Base-by-base conservation (phyloP, 2,888 invertebrate genomes). In the Thumatha senex region DNA sequence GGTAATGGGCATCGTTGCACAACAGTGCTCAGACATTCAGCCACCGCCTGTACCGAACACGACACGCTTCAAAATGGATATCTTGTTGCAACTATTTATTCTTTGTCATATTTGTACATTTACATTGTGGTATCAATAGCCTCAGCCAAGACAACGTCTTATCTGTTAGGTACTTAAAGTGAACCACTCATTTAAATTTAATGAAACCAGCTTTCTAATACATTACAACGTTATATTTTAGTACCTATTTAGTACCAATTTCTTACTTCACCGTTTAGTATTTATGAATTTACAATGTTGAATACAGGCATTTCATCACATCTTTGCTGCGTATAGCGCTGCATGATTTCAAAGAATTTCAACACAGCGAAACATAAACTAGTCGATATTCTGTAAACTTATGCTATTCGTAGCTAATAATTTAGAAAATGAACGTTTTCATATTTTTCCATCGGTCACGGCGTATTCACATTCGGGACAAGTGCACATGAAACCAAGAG, bases 401-500 rank as follows among this genome's bases (percentile, higher is more conserved):
- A 63, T 71, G 56, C 72, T 76, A 70, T 70, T 33, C 45, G 45
- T 48, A 72, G 64, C 59, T 68, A 74, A 76, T 79, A 79, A 74
- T 79, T 77, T 72, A 79, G 77, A 80, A 80, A 84, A 80, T 78
- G 74, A 80, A 77, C 76, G 84, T 86, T 85, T 86, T 81, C 80
- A 80, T 86, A 84, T 84, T 82, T 88, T 86, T 83, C 79, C 83
- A 82, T 74, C 77, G 78, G 87, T 90, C 88, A 89, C 87, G 88
- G 76, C 63, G 63, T 54, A 76, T 87, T 77, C 82, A 84, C 89
- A 91, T 89, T 76, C 71, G 78, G 91, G 80, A 85, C 91, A 90
- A 90, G 90, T 84, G 87, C 89, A 89, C 82, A 82, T 83, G 88
- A 90, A 89, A 90, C 89, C 84, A 84, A 87, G 87, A 87, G 82